Base-by-base conservation (phyloP, 2,113 vertebrate genomes). In the Orthochromis malagaraziensis region DNA sequence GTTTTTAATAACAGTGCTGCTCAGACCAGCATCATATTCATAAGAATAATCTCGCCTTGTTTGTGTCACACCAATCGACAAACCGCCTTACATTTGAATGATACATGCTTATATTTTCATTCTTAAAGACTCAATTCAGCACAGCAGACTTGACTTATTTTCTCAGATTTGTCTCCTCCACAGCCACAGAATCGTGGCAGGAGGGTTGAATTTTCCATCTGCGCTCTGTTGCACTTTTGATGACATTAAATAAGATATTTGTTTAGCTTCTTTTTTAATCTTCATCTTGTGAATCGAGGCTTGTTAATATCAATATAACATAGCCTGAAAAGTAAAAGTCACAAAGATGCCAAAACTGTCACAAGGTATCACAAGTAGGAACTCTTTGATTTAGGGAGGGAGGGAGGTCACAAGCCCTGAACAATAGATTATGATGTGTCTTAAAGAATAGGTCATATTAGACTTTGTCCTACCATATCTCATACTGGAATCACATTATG, bases 321-420 rank as follows among this genome's bases (percentile, higher is more conserved):
- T 26, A 73, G 9, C 9, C 21, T 45, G 40, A 45, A 73, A 73
- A 45, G 40, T 1, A 7, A 47, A 29, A 29, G 42, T 49, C 42
- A 49, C 38, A 73, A 42, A 70, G 65, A 45, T 70, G 65, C 11
- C n/a, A 14, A 70, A 70, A 42, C 38, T 70, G n/a, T 70, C 7
- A 38, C 17, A 68, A 38, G 63, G 33, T 38, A 33, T 68, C 33
- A 26, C 65, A 73, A 73, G 65, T 16, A 73, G 65, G 38, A 73
- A 16, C 38, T 73, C n/a, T 70, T 70, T 45, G 26, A 7, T 75
- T 75, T 75, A 49, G 26, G 24, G 24, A 45, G 42, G 42, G 3
- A 45, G 21, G 68, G 21, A 5, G 21, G 42, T 5, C 40, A 75
- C 24, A n/a, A 51, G 26, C 73, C 73, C 10, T 4, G 16, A 51